Evolutionary conservation across 2,888 invertebrate species (phyloP).

Genomic region (Aporophyla nigra): DNA sequence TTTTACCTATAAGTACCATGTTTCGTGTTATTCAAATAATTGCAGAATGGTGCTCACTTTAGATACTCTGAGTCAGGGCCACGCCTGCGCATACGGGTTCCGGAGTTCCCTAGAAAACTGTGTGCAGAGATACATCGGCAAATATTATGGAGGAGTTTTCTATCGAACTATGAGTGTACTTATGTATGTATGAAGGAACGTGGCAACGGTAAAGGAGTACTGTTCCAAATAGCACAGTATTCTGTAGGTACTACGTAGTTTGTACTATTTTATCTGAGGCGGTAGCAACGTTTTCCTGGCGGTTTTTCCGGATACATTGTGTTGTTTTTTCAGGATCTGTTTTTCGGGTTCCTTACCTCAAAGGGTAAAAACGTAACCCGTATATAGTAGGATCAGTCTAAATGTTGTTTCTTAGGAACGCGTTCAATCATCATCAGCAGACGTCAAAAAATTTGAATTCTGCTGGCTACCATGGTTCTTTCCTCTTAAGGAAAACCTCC

Average conservation of each 20-base stretch:
- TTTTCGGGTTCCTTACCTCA: no score
- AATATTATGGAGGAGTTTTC: constrained; percentile 17
- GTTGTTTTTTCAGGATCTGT: no score
- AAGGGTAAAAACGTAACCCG: no score
- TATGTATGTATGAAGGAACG: not conserved
- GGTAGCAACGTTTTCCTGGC: no score
- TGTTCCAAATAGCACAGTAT: not conserved
- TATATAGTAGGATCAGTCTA: no score
- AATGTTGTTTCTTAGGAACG: no score
- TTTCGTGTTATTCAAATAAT: constrained; percentile 29
- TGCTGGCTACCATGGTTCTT: no score
- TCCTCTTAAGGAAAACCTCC: no score
- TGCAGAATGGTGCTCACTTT: constrained; percentile 69
- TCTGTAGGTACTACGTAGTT: not conserved
- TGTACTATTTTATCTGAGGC: not conserved
- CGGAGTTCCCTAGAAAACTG: constrained; percentile 76
- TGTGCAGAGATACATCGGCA: constrained; percentile 34
- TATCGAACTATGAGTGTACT: constrained; percentile 3
- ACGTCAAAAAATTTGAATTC: no score
- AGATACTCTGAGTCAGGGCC: constrained; percentile 82
- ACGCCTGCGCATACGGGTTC: constrained; percentile 82
- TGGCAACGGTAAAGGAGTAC: not conserved
- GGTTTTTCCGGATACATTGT: no score
- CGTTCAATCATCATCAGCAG: no score
- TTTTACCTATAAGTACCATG: not conserved